Base-by-base conservation (phyloP, 2,797 vertebrate genomes). In the Eutrigla gurnardus region DNA sequence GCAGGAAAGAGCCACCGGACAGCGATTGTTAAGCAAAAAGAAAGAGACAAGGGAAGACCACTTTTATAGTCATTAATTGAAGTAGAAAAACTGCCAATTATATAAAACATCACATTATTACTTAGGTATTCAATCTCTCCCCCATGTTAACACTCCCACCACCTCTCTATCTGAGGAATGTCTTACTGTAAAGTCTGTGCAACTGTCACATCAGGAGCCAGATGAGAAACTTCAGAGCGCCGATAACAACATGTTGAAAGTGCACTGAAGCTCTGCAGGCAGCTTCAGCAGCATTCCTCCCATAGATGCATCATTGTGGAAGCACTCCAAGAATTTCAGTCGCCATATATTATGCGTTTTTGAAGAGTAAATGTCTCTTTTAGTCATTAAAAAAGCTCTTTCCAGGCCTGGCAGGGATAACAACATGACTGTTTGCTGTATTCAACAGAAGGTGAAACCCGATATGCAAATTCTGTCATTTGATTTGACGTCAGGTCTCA, bases 211-310 rank as follows among this genome's bases (percentile, higher is more conserved):
- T 81, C 83, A 63, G 82, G 59, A 69, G 61, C 82, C 91, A 90
- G 89, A 92, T 90, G 88, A 81, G 81, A 85, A 81, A 79, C 77
- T 15, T 90, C 81, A 78, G 50, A 37, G 63, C 36, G 5, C 35
- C 5, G 70, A 83, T 70, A 83, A 70, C 58, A 63, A 12, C 76
- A 65, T 35, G 58, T 3, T 55, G 59, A 60, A 46, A 37, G 55
- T 9, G 33, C 14, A 0, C 45, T 68, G 35, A 83, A 66, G 53
- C 3, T 33, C 13, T 57, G 63, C 76, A 69, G 74, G 37, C 54
- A 10, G 13, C 50, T 77, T n/a, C 45, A 35, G 54, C 5, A 33
- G 42, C 71, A 66, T 82, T 79, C 72, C 81, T 78, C 65, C 7
- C 4, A 45, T 17, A 36, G 60, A 67, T 10, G 7, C 3, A 45